Evolutionary conservation across 2,888 invertebrate genomes (phyloP).

Genomic region (Eledone cirrhosa): DNA sequence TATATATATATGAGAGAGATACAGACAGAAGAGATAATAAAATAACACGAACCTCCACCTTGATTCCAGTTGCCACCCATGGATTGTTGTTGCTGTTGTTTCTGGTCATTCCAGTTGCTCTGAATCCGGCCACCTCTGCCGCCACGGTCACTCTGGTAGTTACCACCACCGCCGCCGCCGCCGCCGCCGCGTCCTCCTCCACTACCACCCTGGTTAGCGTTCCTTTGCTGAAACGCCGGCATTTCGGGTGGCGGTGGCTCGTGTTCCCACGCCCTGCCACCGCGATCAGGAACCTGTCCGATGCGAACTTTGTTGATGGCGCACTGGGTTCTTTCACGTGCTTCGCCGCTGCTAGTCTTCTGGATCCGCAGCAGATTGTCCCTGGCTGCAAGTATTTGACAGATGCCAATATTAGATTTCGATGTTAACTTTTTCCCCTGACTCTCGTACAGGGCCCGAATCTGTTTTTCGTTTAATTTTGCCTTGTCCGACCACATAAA

Average conservation of each 20-base stretch:
- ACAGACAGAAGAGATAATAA: too few relatives aligned
- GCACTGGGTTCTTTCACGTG: slow-evolving; percentile 84
- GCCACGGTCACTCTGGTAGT: slow-evolving; percentile 36
- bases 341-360: slow-evolving; percentile 88
- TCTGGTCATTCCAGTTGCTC: slow-evolving; percentile 54
- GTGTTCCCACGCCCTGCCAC: slow-evolving; percentile 89
- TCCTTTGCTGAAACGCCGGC: slow-evolving; percentile 89
- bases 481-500: slow-evolving; percentile 75
- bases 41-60: slow-evolving; percentile 50
- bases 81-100: slow-evolving; percentile 42
- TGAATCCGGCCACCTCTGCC: slow-evolving; percentile 54
- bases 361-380: slow-evolving; percentile 81
- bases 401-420: slow-evolving; percentile 76
- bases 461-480: slow-evolving; percentile 78
- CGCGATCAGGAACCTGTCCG: slow-evolving; percentile 90
- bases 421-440: slow-evolving; percentile 65
- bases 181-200: slow-evolving; percentile 54
- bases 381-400: slow-evolving; percentile 85
- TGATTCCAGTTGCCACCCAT: slow-evolving; percentile 57
- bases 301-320: slow-evolving; percentile 89
- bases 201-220: slow-evolving; percentile 53
- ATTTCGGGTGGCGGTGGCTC: slow-evolving; percentile 95
- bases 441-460: slow-evolving; percentile 61
- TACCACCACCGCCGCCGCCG: slow-evolving; percentile 56
- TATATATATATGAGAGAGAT: too few relatives aligned